Conservation (phyloP, 2,113 vertebrate species). For the Equus quagga region DNA sequence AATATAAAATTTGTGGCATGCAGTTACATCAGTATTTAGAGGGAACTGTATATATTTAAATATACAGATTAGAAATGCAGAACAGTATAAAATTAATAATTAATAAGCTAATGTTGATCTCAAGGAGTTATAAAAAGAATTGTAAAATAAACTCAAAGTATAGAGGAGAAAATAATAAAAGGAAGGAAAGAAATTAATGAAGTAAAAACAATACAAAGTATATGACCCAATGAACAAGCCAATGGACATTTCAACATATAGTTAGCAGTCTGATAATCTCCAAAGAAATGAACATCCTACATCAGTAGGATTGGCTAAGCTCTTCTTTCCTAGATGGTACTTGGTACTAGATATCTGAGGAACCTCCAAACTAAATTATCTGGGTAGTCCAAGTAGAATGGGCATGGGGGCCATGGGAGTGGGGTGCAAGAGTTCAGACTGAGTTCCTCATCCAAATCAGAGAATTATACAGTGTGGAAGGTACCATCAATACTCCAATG, state of each 20-base stretch:
- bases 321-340: not conserved
- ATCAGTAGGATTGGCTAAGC: not conserved
- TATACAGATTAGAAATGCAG: not conserved
- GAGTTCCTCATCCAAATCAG: not conserved
- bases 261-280: not conserved
- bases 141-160: not conserved
- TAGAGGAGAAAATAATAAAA: not conserved
- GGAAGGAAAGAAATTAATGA: not conserved
- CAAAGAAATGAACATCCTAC: not conserved
- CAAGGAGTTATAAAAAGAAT: not conserved
- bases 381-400: not conserved
- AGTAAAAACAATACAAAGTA: not conserved
- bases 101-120: not conserved
- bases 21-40: not conserved
- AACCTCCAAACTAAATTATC: not conserved
- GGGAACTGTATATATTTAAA: not conserved
- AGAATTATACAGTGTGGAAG: not conserved
- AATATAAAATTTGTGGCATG: not conserved
- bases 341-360: not conserved
- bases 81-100: not conserved
- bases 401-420: fast-evolving
- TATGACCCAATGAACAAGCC: not conserved
- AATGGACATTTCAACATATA: not conserved
- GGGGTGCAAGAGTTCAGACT: not conserved
- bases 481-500: not conserved